Conservation (phyloP, 2,113 vertebrate genomes). For the Oncorhynchus nerka region DNA sequence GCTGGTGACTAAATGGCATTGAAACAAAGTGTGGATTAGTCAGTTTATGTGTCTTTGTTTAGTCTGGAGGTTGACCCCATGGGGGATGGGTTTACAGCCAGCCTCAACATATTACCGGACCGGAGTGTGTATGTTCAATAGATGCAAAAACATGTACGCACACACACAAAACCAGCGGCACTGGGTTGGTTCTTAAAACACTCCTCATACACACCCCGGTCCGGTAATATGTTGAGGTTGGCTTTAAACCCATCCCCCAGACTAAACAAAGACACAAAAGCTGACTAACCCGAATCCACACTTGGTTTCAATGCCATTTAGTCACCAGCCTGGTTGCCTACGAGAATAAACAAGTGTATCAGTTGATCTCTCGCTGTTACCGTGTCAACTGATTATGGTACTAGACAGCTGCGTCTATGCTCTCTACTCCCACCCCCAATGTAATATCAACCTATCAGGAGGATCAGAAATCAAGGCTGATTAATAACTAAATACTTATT, state of each 20-base stretch:
- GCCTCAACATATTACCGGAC: background rate
- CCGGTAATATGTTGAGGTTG: background rate
- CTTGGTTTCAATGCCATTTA: background rate
- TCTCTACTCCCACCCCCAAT: no score
- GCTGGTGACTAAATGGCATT: background rate
- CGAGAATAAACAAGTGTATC: background rate
- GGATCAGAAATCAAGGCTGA: no score
- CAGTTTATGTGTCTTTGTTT: background rate
- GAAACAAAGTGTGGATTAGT: background rate
- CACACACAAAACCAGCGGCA: background rate
- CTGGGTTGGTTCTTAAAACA: no score
- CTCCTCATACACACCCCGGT: background rate
- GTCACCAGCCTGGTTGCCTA: background rate
- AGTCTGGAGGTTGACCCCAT: background rate
- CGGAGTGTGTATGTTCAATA: background rate
- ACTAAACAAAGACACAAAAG: constrained; percentile 1
- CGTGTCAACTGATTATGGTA: no score
- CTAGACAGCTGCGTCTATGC: no score
- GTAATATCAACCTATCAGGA: no score
- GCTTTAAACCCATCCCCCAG: background rate
- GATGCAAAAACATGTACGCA: background rate
- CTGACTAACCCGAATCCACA: background rate
- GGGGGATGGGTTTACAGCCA: background rate
- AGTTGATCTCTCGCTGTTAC: no score
- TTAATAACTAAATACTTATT: no score